Evolutionary conservation across 2,113 vertebrate genomes (phyloP).

Genomic region (Panthera leo): DNA sequence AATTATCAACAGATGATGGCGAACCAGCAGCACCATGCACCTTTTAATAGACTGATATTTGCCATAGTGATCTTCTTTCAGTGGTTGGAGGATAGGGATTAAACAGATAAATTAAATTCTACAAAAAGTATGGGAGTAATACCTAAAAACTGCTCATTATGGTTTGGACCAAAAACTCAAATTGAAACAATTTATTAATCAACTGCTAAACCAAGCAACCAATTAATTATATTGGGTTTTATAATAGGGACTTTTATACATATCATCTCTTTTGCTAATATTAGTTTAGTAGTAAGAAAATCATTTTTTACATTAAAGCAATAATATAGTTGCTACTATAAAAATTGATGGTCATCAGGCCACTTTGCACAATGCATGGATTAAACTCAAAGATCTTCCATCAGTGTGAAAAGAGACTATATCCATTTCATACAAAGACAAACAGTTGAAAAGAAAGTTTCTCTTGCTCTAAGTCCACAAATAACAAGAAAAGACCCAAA

Average conservation of each 20-base stretch:
- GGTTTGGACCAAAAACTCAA: background rate
- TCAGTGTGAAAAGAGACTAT: background rate
- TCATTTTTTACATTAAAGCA: background rate
- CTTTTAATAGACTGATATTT: background rate
- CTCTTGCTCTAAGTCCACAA: background rate
- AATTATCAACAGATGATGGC: background rate
- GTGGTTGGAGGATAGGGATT: rapidly evolving
- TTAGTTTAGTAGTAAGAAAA: background rate
- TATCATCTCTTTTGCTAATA: background rate
- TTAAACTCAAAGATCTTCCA: background rate
- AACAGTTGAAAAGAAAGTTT: background rate
- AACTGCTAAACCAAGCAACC: background rate
- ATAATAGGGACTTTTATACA: background rate
- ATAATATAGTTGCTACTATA: background rate
- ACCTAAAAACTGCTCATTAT: background rate
- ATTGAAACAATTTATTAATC: background rate
- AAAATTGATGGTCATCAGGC: background rate
- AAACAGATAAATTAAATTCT: background rate
- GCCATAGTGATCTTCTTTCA: background rate
- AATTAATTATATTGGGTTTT: background rate
- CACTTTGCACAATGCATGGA: background rate
- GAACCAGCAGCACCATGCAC: background rate
- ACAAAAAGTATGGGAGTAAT: background rate
- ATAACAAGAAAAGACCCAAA: background rate
- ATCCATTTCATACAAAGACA: background rate